Evolutionary conservation across 2,888 invertebrate species (phyloP), one percentile per base, ranked within the genome.

Genomic region (Blastobasis lacticolella): DNA sequence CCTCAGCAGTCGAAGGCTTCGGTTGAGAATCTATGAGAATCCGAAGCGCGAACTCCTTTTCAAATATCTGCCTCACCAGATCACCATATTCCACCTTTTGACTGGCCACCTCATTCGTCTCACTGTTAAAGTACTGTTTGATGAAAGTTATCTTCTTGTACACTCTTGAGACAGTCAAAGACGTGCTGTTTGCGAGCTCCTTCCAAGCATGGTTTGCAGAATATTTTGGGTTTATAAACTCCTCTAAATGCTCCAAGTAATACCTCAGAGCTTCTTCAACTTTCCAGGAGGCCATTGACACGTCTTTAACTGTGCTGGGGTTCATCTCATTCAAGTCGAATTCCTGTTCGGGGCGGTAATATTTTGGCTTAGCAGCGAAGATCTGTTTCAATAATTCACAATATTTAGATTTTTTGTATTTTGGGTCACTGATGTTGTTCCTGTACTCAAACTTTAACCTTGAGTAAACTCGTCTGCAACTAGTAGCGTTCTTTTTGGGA

Each of bases 181-280:
- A 62, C 1, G 83, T 65, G 9, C 65, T 60, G 41, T 71, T 74
- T 0, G 83, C 81, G 5, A 88, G 51, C 52, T 84, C 80, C 0
- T 71, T 73, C 87, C 86, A 88, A 0, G 83, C 59, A 53, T 76
- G 79, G 63, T 80, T 81, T 57, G 80, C 82, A 43, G 85, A 82
- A 43, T 73, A 85, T 57, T 73, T 78, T 0, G 87, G 85, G 53
- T 76, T 82, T 0, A 72, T 56, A 50, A 86, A 88, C 45, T 85
- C 84, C 50, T 85, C 81, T 0, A 85, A 63, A 54, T 85, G 75
- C 47, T 78, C 68, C 38, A 82, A 60, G 46, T 87, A 86, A 51
- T 84, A 84, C 36, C 71, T 61, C 37, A 87, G 62, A 0, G 81
- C 82, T 49, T 70, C 65, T 1, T 65, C 59, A 0, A 84, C 77